phyloP scores from a whole-genome alignment of 2,797 vertebrate species.

The Peromyscus eremicus region DNA sequence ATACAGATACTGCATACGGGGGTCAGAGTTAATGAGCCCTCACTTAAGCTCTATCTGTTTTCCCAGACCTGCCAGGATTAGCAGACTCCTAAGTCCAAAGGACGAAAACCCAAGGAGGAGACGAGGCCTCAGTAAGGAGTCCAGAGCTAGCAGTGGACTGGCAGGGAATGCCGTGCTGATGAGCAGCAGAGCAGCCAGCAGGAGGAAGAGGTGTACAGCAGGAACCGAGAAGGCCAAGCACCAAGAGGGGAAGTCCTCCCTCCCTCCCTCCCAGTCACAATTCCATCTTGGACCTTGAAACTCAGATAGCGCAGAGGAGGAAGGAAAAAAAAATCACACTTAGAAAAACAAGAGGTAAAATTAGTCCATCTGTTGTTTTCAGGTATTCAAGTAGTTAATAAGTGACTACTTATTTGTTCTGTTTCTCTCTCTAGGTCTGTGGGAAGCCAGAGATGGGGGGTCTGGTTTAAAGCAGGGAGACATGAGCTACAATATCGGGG shows the following conservation, averaged over 20 bases:
- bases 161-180: background rate
- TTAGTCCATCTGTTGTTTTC: background rate
- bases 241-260: background rate
- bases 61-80: conserved; percentile 13
- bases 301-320: background rate
- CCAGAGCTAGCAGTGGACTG: background rate
- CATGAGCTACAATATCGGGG: background rate
- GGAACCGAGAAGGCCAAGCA: background rate
- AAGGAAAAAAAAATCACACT: background rate
- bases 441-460: conserved; percentile 17
- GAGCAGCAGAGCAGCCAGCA: background rate
- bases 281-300: background rate
- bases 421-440: background rate
- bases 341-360: conserved; percentile 38
- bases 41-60: background rate
- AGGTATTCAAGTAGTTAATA: conserved; percentile 2
- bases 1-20: background rate
- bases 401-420: background rate
- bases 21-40: conserved; percentile 4
- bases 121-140: background rate
- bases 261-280: background rate
- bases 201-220: background rate
- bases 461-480: background rate
- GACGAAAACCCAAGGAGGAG: background rate
- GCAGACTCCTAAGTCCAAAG: conserved; percentile 28